phyloP scores from a whole-genome alignment of 1,140 invertebrate genomes.

The Platyura marginata region DNA sequence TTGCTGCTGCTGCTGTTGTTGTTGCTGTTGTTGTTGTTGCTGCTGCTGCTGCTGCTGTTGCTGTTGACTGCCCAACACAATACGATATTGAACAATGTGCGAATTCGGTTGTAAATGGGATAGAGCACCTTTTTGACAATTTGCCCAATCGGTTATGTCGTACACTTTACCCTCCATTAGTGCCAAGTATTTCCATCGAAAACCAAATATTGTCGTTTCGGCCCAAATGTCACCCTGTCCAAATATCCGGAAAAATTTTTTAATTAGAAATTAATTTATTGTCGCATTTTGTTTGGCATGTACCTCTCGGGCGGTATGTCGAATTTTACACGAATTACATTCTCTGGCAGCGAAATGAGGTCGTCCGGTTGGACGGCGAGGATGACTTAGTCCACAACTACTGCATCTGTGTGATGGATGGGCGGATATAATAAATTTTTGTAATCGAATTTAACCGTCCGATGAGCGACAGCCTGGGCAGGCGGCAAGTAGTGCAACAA shows the following conservation, averaged over 20 bases:
- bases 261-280: neutral
- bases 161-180: conserved; percentile 89
- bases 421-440: neutral
- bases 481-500: no score
- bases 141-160: conserved; percentile 90
- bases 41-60: conserved; percentile 25
- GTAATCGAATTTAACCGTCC: no score
- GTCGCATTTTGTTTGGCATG: conserved; percentile 4
- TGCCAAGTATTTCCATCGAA: conserved; percentile 87
- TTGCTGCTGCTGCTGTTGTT: conserved; percentile 11
- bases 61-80: conserved; percentile 54
- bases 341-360: conserved; percentile 78
- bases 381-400: conserved; percentile 78
- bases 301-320: conserved; percentile 81
- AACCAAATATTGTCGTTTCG: conserved; percentile 69
- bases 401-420: conserved; percentile 41
- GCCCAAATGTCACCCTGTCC: conserved; percentile 86
- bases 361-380: conserved; percentile 60
- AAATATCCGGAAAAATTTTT: neutral
- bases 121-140: conserved; percentile 70
- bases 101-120: conserved; percentile 67
- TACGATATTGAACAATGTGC: conserved; percentile 81
- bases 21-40: conserved; percentile 20
- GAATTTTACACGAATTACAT: conserved; percentile 75
- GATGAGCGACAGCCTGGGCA: no score